Conservation (phyloP, 1,140 invertebrate genomes). For the Adelges cooleyi region DNA sequence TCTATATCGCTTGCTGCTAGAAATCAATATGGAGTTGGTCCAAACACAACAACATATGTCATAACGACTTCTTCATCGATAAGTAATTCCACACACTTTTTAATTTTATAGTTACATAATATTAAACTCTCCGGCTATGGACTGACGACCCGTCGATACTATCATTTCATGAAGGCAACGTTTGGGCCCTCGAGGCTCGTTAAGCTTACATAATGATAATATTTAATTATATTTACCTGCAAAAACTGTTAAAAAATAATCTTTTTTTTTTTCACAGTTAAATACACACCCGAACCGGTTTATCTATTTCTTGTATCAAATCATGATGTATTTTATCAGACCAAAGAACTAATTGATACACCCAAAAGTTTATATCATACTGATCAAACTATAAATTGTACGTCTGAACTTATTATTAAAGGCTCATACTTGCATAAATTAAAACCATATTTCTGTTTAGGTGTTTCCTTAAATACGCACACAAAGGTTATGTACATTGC, state of each 20-base stretch:
- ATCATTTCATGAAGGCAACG: no score
- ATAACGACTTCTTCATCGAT: conserved; percentile 52
- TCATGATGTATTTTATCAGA: neutral
- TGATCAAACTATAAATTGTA: conserved; percentile 12
- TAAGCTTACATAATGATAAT: no score
- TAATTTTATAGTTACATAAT: no score
- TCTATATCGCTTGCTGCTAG: conserved; percentile 62
- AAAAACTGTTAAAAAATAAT: no score
- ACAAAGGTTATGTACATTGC: conserved; percentile 60
- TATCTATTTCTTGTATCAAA: conserved; percentile 11
- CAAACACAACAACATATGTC: conserved; percentile 48
- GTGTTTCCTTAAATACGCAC: conserved; percentile 59
- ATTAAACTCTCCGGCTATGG: no score
- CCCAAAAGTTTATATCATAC: neutral
- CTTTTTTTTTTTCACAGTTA: neutral
- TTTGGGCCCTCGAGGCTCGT: no score
- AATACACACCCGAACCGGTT: conserved; percentile 8
- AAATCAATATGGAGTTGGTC: conserved; percentile 69
- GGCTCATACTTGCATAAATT: no score
- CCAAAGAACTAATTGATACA: neutral
- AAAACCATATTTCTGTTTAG: conserved; percentile 40
- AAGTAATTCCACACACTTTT: conserved; percentile 41
- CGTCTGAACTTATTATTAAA: no score
- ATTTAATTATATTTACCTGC: no score
- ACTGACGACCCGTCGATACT: no score